These are phyloP conservation scores for Nephrotoma flavescens DNA, from an alignment of 2,888 invertebrate genomes.

Conservation along the genomic window DNA sequence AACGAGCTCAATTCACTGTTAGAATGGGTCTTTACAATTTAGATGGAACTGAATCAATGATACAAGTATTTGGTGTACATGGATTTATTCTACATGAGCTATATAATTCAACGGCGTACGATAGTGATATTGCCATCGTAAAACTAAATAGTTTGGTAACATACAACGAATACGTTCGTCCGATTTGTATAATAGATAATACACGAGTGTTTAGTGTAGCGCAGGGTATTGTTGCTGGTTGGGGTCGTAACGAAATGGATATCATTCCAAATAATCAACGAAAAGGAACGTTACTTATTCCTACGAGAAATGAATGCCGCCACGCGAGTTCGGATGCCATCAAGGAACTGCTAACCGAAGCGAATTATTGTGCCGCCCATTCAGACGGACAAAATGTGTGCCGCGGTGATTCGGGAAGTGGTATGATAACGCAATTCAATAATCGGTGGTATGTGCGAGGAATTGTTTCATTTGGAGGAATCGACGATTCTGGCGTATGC, in stretches of 20 bases:
- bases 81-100: neutral
- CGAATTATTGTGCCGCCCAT: neutral
- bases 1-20: neutral
- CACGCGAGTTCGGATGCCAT: neutral
- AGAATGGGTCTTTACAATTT: neutral
- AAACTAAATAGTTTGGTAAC: neutral
- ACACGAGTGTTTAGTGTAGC: neutral
- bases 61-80: neutral
- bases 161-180: neutral
- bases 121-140: neutral
- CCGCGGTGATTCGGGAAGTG: constrained; percentile 39
- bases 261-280: neutral
- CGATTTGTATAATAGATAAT: neutral
- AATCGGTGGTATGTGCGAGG: constrained; percentile 11
- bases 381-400: constrained; percentile 22
- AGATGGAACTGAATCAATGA: neutral
- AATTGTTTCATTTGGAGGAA: constrained; percentile 10
- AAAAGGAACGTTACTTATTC: neutral
- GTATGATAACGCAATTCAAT: constrained; percentile 23
- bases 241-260: neutral
- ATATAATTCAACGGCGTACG: neutral
- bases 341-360: neutral
- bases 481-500: neutral
- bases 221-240: neutral
- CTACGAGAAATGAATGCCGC: neutral